These are phyloP conservation scores for Perognathus longimembris DNA, from an alignment of 2,113 vertebrate genomes.

Conservation along the genomic window DNA sequence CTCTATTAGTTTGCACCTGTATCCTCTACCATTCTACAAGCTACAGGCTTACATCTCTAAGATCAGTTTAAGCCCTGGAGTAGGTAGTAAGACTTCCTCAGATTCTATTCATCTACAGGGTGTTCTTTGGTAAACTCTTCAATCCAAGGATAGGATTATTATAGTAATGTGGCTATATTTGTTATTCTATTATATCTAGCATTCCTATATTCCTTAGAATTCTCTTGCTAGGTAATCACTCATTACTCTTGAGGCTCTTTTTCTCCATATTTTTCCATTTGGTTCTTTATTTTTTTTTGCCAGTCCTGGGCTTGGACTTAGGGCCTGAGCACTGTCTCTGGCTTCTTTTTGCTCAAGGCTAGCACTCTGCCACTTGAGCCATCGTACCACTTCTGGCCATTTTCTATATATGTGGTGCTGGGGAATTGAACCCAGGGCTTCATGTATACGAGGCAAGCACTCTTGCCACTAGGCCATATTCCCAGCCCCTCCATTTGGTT, in stretches of 20 bases:
- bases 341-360: too few relatives aligned
- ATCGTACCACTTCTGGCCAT: too few relatives aligned
- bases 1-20: background rate
- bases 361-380: too few relatives aligned
- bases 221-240: background rate
- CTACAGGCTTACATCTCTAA: background rate
- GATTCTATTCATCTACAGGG: background rate
- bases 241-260: too few relatives aligned
- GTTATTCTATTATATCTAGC: background rate
- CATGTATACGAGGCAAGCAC: too few relatives aligned
- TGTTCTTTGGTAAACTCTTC: background rate
- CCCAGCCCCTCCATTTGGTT: slow-evolving; percentile 29
- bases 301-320: too few relatives aligned
- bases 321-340: too few relatives aligned
- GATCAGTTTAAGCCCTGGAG: background rate
- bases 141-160: background rate
- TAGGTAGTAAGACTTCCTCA: background rate
- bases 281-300: too few relatives aligned
- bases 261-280: too few relatives aligned
- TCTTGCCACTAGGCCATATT: too few relatives aligned
- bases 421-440: too few relatives aligned
- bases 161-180: background rate
- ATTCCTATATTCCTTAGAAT: background rate
- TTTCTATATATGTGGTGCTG: too few relatives aligned
- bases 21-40: background rate